These are phyloP conservation scores for Litoditis marina DNA, from an alignment of 2,888 invertebrate species.

Conservation along the genomic window DNA sequence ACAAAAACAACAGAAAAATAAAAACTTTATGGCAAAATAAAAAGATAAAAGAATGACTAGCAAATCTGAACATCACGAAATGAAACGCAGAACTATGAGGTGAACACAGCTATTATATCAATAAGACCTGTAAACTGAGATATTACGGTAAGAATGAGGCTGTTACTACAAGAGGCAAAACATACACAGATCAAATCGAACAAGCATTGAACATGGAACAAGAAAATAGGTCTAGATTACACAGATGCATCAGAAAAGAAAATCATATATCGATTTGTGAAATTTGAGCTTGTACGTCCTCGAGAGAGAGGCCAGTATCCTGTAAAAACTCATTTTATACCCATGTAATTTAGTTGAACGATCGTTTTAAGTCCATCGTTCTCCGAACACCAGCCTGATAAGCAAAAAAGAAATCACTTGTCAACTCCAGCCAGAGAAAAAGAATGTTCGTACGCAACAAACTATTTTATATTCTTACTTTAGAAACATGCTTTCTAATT, in stretches of 20 bases:
- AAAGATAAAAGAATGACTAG: not conserved
- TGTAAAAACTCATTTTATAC: too few species aligned
- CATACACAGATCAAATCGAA: not conserved
- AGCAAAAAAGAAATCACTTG: too few species aligned
- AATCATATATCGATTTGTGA: conserved; percentile 23
- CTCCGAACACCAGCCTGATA: too few species aligned
- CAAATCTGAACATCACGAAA: not conserved
- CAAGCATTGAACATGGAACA: not conserved
- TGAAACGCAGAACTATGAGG: too few species aligned
- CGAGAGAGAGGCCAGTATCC: conserved; percentile 26
- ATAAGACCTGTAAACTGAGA: not conserved
- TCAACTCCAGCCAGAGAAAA: too few species aligned
- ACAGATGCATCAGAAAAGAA: not conserved
- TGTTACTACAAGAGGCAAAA: not conserved
- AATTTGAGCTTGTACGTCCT: conserved; percentile 28
- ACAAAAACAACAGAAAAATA: not conserved
- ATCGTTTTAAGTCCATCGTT: too few species aligned
- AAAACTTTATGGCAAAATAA: not conserved
- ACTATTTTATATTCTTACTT: too few species aligned
- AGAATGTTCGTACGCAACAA: too few species aligned
- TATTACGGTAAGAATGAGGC: not conserved
- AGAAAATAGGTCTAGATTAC: not conserved
- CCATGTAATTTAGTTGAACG: too few species aligned
- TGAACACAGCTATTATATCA: too few species aligned
- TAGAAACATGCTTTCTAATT: too few species aligned